Evolutionary conservation across 2,113 vertebrate species (phyloP).

Genomic region (Poicephalus gulielmi): DNA sequence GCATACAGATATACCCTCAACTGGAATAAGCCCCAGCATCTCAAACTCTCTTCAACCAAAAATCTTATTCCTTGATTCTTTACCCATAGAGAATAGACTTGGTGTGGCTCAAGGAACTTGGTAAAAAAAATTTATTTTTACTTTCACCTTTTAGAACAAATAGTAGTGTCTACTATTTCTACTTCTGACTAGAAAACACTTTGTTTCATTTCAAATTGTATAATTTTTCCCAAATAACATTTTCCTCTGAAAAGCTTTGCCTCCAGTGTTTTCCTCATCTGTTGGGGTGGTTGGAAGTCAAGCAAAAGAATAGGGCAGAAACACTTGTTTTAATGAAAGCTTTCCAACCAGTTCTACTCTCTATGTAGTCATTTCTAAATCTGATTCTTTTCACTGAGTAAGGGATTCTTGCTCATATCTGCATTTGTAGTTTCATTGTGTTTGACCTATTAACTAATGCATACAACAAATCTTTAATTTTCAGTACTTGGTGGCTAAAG

Average conservation of each 20-base stretch:
- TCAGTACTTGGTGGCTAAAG: not conserved
- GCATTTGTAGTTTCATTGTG: not conserved
- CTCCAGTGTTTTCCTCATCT: not conserved
- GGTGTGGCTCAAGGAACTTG: not conserved
- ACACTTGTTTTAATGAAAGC: not conserved
- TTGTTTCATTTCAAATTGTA: not conserved
- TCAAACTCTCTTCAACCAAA: not conserved
- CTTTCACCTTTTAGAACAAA: not conserved
- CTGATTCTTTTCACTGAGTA: not conserved
- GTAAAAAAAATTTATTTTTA: not conserved
- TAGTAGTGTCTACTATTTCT: not conserved
- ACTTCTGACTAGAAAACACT: not conserved
- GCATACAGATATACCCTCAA: not conserved
- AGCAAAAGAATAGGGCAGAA: not conserved
- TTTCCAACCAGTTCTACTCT: not conserved
- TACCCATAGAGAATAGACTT: not conserved
- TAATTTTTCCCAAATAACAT: not conserved
- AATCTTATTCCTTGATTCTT: not conserved
- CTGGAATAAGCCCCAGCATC: not conserved
- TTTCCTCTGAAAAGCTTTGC: not conserved
- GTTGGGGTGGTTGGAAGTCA: not conserved
- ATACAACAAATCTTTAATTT: not conserved
- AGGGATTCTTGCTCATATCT: not conserved
- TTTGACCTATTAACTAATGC: conserved; percentile 17
- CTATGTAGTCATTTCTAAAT: not conserved